These are phyloP conservation scores for Brachionus paranguensis DNA, from an alignment of 1,140 invertebrate genomes.

Conservation along the genomic window DNA sequence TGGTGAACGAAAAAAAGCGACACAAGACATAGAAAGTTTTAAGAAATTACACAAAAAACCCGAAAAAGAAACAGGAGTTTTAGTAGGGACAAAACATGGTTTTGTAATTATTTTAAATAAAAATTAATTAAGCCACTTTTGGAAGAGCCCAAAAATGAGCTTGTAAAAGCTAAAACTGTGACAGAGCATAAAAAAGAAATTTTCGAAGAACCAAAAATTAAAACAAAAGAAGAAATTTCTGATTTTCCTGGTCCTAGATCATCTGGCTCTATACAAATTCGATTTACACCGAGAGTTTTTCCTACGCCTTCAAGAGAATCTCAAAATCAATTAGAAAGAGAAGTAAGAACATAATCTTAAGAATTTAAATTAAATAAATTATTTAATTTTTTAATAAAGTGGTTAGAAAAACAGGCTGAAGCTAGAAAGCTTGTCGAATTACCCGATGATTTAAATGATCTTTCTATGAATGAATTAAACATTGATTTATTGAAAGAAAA, in stretches of 20 bases:
- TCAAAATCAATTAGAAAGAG: slow-evolving; percentile 65
- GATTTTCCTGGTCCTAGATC: slow-evolving; percentile 48
- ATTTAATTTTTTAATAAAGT: neutral
- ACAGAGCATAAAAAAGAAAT: slow-evolving; percentile 42
- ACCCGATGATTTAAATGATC: slow-evolving; percentile 40
- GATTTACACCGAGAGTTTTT: slow-evolving; percentile 70
- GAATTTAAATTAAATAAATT: neutral
- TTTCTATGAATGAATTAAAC: slow-evolving; percentile 73
- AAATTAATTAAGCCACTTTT: neutral
- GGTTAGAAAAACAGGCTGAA: slow-evolving; percentile 20
- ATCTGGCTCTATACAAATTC: slow-evolving; percentile 52
- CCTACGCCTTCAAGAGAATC: slow-evolving; percentile 77
- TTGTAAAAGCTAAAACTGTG: slow-evolving; percentile 41
- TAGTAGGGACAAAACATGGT: slow-evolving; percentile 44
- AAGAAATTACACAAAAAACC: neutral
- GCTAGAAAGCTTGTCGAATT: neutral
- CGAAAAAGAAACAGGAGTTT: neutral
- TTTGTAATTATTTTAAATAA: neutral
- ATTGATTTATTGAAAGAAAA: slow-evolving; percentile 74
- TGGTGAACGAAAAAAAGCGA: slow-evolving; percentile 60
- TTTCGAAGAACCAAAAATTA: neutral
- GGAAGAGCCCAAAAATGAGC: neutral
- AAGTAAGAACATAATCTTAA: slow-evolving; percentile 54
- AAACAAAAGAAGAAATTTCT: neutral
- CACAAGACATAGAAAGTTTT: slow-evolving; percentile 59